Percentiles rank a stretch among this genome's conserved stretches.
These are phyloP conservation scores for Sarcophilus harrisii DNA, from an alignment of 2,797 vertebrate genomes.

Conservation along the genomic window DNA sequence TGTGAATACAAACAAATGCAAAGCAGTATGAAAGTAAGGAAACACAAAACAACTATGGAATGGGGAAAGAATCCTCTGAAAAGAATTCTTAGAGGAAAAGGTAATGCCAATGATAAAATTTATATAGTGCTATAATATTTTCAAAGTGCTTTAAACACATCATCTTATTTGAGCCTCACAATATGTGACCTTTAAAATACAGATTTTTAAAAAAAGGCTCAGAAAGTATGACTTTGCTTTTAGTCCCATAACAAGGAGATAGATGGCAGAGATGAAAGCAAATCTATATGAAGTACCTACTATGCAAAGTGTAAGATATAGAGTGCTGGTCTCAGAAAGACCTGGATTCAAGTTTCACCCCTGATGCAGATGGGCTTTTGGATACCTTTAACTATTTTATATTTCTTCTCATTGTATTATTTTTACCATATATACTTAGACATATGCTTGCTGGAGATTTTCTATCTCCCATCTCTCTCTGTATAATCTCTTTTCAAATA, in stretches of 20 bases:
- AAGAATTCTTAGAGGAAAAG: neutral
- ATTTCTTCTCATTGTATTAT: neutral
- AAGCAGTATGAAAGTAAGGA: neutral
- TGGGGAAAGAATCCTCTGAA: neutral
- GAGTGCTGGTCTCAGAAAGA: neutral
- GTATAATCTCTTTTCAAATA: neutral
- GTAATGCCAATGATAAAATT: neutral
- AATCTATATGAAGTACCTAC: neutral
- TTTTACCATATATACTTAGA: neutral
- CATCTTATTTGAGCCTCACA: neutral
- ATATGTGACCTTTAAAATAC: neutral
- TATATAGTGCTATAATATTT: neutral
- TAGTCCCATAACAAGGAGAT: neutral
- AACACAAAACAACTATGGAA: neutral
- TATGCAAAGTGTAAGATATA: neutral
- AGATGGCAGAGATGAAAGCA: neutral
- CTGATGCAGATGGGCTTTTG: neutral
- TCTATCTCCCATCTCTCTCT: no score
- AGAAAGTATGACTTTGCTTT: neutral
- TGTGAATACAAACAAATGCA: neutral
- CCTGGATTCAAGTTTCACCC: neutral
- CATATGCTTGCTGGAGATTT: neutral
- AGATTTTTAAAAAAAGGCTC: neutral
- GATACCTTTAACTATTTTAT: neutral
- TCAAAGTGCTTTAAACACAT: neutral